Evolutionary conservation across 1,140 invertebrate genomes (phyloP).

Genomic region (Zaprionus nigranus): DNA sequence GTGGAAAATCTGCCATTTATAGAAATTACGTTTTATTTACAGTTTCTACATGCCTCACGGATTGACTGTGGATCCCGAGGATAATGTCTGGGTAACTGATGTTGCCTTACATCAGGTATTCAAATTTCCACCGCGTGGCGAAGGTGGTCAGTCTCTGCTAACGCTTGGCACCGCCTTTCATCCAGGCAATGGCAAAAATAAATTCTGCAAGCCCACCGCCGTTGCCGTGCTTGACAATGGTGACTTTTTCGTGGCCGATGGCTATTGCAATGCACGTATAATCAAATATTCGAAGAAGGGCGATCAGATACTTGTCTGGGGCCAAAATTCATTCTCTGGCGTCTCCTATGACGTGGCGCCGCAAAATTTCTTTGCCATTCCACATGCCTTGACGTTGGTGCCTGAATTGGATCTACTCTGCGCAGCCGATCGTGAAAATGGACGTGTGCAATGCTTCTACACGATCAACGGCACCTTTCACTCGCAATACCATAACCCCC

Average conservation of each 20-base stretch:
- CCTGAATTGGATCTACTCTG: constrained; percentile 91
- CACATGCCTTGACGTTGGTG: constrained; percentile 93
- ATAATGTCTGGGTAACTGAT: constrained; percentile 96
- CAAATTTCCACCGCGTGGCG: constrained; percentile 87
- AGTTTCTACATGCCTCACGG: constrained; percentile 98
- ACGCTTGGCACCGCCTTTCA: constrained; percentile 88
- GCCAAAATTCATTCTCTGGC: constrained; percentile 85
- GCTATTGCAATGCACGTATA: constrained; percentile 96
- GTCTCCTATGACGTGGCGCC: constrained; percentile 78
- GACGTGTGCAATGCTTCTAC: constrained; percentile 92
- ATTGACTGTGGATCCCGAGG: constrained; percentile 92
- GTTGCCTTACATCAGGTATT: constrained; percentile 96
- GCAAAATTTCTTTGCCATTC: constrained; percentile 89
- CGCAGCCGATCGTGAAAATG: constrained; percentile 96
- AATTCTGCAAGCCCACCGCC: constrained; percentile 97
- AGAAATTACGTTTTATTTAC: constrained; percentile 47
- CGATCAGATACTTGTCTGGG: constrained; percentile 88
- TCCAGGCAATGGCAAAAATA: constrained; percentile 90
- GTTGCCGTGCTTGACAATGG: constrained; percentile 93
- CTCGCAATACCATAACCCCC: constrained; percentile 86
- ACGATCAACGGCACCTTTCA: constrained; percentile 88
- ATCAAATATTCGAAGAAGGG: constrained; percentile 93
- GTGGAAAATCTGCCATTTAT: not conserved
- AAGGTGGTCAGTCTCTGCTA: constrained; percentile 81
- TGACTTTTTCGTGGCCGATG: constrained; percentile 97